Evolutionary conservation across 2,113 vertebrate genomes (phyloP).

Genomic region (Pterocles gutturalis): DNA sequence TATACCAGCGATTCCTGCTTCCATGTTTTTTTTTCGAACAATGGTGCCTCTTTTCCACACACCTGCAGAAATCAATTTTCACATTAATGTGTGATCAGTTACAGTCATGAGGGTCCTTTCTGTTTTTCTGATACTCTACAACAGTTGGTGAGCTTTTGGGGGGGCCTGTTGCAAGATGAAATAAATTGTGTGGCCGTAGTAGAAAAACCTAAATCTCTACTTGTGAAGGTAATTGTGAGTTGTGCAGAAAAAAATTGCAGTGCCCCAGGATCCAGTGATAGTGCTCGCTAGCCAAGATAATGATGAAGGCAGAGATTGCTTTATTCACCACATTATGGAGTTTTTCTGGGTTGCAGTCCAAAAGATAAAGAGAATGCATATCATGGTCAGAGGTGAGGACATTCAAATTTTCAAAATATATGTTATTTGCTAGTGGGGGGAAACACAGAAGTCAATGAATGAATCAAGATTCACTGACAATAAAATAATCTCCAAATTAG

Average conservation of each 20-base stretch:
- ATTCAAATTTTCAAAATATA: not conserved
- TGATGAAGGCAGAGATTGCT: not conserved
- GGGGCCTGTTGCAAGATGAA: not conserved
- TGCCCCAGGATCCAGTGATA: not conserved
- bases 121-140: not conserved
- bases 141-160: not conserved
- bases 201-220: not conserved
- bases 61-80: not conserved
- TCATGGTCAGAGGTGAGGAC: not conserved
- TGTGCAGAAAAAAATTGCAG: not conserved
- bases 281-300: not conserved
- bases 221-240: not conserved
- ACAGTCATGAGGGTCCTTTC: not conserved
- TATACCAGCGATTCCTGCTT: not conserved
- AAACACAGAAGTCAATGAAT: not conserved
- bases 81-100: not conserved
- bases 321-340: not conserved
- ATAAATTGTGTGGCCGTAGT: accelerated
- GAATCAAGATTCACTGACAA: not conserved
- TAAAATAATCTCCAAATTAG: not conserved
- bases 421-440: not conserved
- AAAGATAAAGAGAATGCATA: not conserved
- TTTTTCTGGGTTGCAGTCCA: not conserved
- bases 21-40: accelerated
- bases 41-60: not conserved